Evolutionary conservation across 1,140 invertebrate species (phyloP).

Genomic region (Drosophila sp.): DNA sequence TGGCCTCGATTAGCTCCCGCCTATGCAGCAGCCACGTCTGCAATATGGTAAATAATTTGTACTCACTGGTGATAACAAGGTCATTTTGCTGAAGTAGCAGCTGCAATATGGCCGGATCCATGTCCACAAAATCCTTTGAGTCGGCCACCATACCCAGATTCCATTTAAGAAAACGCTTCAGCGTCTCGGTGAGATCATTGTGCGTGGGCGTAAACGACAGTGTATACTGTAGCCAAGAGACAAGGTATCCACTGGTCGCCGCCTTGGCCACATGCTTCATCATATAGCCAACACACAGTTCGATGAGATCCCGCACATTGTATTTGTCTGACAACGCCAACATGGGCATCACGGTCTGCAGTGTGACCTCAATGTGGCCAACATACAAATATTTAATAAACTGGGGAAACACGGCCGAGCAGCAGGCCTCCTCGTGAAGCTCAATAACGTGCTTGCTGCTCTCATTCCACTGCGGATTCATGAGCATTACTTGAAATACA

Average conservation of each 20-base stretch:
- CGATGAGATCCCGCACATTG: slow-evolving; percentile 95
- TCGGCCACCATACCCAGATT: slow-evolving; percentile 94
- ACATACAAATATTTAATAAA: slow-evolving; percentile 97
- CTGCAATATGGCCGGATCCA: slow-evolving; percentile 92
- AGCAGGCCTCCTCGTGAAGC: slow-evolving; percentile 93
- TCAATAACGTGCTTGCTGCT: slow-evolving; percentile 93
- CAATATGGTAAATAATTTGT: slow-evolving; percentile 91
- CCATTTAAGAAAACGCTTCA: slow-evolving; percentile 94
- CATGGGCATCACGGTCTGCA: slow-evolving; percentile 93
- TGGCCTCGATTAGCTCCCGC: slow-evolving; percentile 86
- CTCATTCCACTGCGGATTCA: slow-evolving; percentile 96
- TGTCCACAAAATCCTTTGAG: slow-evolving; percentile 91
- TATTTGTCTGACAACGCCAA: slow-evolving; percentile 96
- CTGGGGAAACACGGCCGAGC: slow-evolving; percentile 93
- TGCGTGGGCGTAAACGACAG: slow-evolving; percentile 90
- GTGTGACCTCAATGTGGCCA: slow-evolving; percentile 93
- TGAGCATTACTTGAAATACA: slow-evolving; percentile 98
- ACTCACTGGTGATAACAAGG: slow-evolving; percentile 95
- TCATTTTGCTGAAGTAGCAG: slow-evolving; percentile 92
- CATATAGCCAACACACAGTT: slow-evolving; percentile 95
- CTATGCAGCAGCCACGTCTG: slow-evolving; percentile 91
- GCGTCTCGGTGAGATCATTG: slow-evolving; percentile 89
- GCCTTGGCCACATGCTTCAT: slow-evolving; percentile 93
- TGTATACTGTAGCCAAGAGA: slow-evolving; percentile 96
- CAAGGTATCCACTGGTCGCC: slow-evolving; percentile 90